Conservation (phyloP, 2,888 invertebrate species). For the Scaptomyza tumidula region DNA sequence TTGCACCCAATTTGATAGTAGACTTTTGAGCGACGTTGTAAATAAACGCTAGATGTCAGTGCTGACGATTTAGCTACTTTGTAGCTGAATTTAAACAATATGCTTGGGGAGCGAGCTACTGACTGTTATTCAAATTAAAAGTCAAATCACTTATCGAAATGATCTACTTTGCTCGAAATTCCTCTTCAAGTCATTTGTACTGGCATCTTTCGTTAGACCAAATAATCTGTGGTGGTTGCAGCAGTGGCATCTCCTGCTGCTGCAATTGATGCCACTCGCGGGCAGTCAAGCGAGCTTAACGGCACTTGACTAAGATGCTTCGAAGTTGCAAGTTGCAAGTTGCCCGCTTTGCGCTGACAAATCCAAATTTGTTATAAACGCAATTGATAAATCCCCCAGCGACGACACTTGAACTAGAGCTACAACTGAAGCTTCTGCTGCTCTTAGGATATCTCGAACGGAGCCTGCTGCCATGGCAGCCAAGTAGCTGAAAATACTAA, state of each 20-base stretch:
- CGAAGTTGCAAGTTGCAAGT: constrained; percentile 11
- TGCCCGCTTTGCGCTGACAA: constrained; percentile 69
- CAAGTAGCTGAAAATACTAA: constrained; percentile 78
- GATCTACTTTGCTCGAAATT: neutral
- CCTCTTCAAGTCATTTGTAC: neutral
- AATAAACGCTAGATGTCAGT: neutral
- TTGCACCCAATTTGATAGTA: constrained; percentile 16
- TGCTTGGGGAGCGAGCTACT: neutral
- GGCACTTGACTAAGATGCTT: constrained; percentile 37
- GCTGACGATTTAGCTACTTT: constrained; percentile 10
- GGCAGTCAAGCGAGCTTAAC: constrained; percentile 42
- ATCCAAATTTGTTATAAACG: constrained; percentile 79
- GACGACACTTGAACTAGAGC: constrained; percentile 64
- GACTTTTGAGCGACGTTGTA: constrained; percentile 36
- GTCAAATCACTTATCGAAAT: neutral
- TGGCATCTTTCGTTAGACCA: neutral
- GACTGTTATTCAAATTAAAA: neutral
- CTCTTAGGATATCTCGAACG: neutral
- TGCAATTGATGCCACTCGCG: constrained; percentile 45
- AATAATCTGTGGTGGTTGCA: neutral
- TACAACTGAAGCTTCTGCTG: constrained; percentile 27
- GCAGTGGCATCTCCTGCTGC: constrained; percentile 5
- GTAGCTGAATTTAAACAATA: neutral
- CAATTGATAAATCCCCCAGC: constrained; percentile 78
- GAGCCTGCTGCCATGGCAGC: constrained; percentile 56